Evolutionary conservation across 2,797 vertebrate species (phyloP).

Genomic region (Neosilurus hyrtlii): DNA sequence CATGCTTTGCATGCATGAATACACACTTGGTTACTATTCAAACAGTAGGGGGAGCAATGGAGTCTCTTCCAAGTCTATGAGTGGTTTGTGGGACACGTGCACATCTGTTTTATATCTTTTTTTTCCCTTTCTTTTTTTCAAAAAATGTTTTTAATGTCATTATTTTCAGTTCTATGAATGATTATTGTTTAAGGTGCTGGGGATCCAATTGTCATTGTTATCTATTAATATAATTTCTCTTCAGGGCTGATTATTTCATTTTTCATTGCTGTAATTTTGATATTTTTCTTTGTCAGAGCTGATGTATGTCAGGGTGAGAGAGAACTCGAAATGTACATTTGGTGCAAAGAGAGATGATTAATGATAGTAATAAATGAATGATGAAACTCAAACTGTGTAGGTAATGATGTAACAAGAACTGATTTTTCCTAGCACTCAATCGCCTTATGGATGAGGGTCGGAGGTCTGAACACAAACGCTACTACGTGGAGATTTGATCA

Average conservation of each 20-base stretch:
- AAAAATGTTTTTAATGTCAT: constrained; percentile 52
- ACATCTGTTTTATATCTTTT: constrained; percentile 54
- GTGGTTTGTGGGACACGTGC: constrained; percentile 54
- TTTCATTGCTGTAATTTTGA: constrained; percentile 80
- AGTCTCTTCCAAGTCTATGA: constrained; percentile 45
- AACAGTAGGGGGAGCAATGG: constrained; percentile 37
- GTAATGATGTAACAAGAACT: constrained; percentile 31
- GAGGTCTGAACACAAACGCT: neutral
- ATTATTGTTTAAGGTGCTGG: constrained; percentile 81
- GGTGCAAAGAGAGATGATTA: constrained; percentile 77
- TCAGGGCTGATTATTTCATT: constrained; percentile 78
- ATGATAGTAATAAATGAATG: constrained; percentile 82
- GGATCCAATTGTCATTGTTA: constrained; percentile 72
- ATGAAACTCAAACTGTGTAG: constrained; percentile 56
- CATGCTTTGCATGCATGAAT: constrained; percentile 51
- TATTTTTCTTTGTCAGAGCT: constrained; percentile 73
- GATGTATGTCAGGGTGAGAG: constrained; percentile 75
- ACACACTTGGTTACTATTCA: constrained; percentile 35
- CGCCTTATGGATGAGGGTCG: neutral
- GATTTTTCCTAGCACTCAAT: neutral
- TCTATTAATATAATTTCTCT: constrained; percentile 74
- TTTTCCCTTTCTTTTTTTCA: constrained; percentile 48
- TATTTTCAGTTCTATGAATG: constrained; percentile 64
- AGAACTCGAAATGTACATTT: constrained; percentile 73
- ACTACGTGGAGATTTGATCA: neutral